Percentiles rank a stretch among this genome's conserved stretches.
Evolutionary conservation across 2,113 vertebrate species (phyloP).

Genomic region (Passer montanus): DNA sequence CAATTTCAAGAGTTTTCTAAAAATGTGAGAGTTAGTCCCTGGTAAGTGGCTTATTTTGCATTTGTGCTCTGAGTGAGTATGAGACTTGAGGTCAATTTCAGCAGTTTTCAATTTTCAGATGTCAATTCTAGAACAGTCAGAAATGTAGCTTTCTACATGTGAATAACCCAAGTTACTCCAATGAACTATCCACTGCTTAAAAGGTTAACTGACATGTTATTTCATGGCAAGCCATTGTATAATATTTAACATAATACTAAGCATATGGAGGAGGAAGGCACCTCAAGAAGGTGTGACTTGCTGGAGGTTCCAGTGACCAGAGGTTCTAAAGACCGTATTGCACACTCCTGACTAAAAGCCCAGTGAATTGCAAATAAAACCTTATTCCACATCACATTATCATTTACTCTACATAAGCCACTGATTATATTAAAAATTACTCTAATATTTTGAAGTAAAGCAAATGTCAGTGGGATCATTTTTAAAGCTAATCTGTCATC

Average conservation of each 20-base stretch:
- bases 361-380: not conserved
- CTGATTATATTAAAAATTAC: not conserved
- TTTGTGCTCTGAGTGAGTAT: not conserved
- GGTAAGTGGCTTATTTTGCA: not conserved
- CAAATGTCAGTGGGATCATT: not conserved
- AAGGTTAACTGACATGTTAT: not conserved
- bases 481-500: not conserved
- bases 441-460: not conserved
- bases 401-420: not conserved
- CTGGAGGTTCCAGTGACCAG: not conserved
- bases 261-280: not conserved
- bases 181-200: not conserved
- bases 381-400: not conserved
- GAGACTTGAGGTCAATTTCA: not conserved
- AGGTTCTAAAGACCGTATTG: not conserved
- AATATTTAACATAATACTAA: not conserved
- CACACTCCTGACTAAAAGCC: not conserved
- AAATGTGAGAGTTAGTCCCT: not conserved
- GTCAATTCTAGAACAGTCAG: not conserved
- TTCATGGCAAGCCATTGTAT: not conserved
- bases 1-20: not conserved
- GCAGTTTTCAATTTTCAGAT: not conserved
- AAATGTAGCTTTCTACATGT: not conserved
- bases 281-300: not conserved
- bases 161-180: not conserved